Evolutionary conservation across 2,113 vertebrate genomes (phyloP), one percentile per base, ranked within the genome.

Genomic region (Bucco capensis): DNA sequence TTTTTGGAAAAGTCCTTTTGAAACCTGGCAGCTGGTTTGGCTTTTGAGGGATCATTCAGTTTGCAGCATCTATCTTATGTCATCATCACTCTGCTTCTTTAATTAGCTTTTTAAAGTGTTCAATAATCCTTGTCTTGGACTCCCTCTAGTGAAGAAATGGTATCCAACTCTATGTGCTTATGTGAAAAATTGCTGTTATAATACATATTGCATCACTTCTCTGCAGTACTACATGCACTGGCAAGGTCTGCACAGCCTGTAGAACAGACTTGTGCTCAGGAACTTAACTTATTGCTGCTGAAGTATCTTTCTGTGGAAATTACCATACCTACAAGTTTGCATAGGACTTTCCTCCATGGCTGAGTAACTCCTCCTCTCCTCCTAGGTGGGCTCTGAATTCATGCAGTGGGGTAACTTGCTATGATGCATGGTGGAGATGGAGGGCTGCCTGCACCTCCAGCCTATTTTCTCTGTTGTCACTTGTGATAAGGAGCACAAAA

Each of bases 171-270:
- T 1, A 7, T 0, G 14, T 5, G 53, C 42, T 22, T 0, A 8
- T 3, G 10, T 16, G 47, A 25, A 25, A 22, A 16, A 19, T 8
- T 7, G 2, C 2, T 0, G 33, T 2, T 15, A 1, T 0, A 8
- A 2, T 3, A 3, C 8, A 8, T 10, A 28, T 1, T 27, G 57
- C 3, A 0, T 30, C 66, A 1, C 37, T 61, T n/a, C 50, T 7
- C 33, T 1, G 1, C 4, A 13, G 24, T 2, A 2, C n/a, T 8
- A 2, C 47, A 8, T 25, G 62, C 67, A 1, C 19, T 16, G 50
- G 28, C 30, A 35, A 16, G 58, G 31, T 23, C 15, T 9, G 53
- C 38, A 7, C 10, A 16, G 71, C 16, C 58, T 8, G 19, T 2
- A 47, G 5, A 9, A 8, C 2, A n/a, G 57, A 3, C 0, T 1